A percentile compares a stretch with the other conserved stretches of the same genome.
phyloP scores from a whole-genome alignment of 2,888 invertebrate genomes.

The Scaptomyza flava region DNA sequence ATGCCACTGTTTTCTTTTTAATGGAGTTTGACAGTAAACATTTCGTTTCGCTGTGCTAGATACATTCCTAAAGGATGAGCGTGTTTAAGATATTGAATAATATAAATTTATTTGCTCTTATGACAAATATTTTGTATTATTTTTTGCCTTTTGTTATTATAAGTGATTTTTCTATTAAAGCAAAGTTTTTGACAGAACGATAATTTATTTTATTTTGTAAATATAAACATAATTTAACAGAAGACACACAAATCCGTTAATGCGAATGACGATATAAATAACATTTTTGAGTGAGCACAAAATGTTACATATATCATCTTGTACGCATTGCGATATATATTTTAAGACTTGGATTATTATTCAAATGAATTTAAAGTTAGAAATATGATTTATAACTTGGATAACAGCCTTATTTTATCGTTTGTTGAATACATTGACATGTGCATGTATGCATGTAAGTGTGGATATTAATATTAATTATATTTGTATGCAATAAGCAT shows the following conservation, averaged over 20 bases:
- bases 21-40: too few species aligned
- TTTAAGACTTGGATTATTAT: constrained; percentile 15
- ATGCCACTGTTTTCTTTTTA: too few species aligned
- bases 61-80: too few species aligned
- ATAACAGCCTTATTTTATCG: constrained; percentile 37
- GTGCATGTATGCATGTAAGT: not conserved
- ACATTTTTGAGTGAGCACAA: constrained; percentile 74
- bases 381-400: constrained; percentile 6
- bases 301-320: constrained; percentile 61
- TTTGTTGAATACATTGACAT: constrained; percentile 10
- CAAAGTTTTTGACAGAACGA: constrained; percentile 35
- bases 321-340: constrained; percentile 5
- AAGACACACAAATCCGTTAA: constrained; percentile 1
- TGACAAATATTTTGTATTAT: too few species aligned
- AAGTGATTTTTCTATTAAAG: not conserved
- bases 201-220: constrained; percentile 45
- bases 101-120: too few species aligned
- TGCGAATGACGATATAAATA: constrained; percentile 41
- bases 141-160: too few species aligned
- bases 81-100: too few species aligned
- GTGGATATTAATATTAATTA: not conserved
- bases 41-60: too few species aligned
- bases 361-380: constrained; percentile 6
- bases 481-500: not conserved
- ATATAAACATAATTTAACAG: constrained; percentile 17